A percentile compares a stretch with the other conserved stretches of the same genome.
Evolutionary conservation across 2,797 vertebrate species (phyloP).

Genomic region (Gymnocypris eckloni): DNA sequence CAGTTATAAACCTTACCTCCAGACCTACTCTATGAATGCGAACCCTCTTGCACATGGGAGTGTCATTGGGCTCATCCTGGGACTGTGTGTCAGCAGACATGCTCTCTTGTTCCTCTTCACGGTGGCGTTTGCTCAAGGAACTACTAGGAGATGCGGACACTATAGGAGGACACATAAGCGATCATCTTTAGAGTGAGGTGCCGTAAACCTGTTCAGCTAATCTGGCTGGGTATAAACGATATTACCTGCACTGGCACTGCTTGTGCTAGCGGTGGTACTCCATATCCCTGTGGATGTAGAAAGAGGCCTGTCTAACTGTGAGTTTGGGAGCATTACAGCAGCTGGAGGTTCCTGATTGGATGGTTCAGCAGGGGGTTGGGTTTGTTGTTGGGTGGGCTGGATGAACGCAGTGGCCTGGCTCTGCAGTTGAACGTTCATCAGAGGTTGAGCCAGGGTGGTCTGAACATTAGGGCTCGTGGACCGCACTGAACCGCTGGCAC

Average conservation of each 20-base stretch:
- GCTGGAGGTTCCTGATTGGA: constrained; percentile 85
- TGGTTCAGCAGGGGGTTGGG: constrained; percentile 85
- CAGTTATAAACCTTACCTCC: constrained; percentile 78
- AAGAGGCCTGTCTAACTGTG: constrained; percentile 88
- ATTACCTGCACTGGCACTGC: constrained; percentile 70
- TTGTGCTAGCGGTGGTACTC: constrained; percentile 79
- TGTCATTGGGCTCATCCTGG: constrained; percentile 85
- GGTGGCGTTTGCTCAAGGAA: constrained; percentile 88
- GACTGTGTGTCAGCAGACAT: constrained; percentile 81
- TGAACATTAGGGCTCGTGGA: constrained; percentile 98
- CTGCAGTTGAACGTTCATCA: constrained; percentile 86
- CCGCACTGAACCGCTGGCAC: constrained; percentile 92
- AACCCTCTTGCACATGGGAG: constrained; percentile 90
- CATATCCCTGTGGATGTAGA: constrained; percentile 90
- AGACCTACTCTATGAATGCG: constrained; percentile 90
- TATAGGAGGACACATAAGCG: constrained; percentile 62
- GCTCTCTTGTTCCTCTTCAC: constrained; percentile 92
- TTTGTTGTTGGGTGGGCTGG: constrained; percentile 97
- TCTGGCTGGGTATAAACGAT: not conserved
- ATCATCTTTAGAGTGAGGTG: not conserved
- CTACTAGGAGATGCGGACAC: constrained; percentile 91
- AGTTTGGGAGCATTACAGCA: constrained; percentile 83
- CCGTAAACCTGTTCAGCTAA: not conserved
- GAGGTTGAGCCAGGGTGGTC: constrained; percentile 85
- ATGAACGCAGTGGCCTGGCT: constrained; percentile 96